A percentile compares a stretch with the other conserved stretches of the same genome.
Evolutionary conservation across 2,888 invertebrate species (phyloP).

Genomic region (Ametastegia equiseti): DNA sequence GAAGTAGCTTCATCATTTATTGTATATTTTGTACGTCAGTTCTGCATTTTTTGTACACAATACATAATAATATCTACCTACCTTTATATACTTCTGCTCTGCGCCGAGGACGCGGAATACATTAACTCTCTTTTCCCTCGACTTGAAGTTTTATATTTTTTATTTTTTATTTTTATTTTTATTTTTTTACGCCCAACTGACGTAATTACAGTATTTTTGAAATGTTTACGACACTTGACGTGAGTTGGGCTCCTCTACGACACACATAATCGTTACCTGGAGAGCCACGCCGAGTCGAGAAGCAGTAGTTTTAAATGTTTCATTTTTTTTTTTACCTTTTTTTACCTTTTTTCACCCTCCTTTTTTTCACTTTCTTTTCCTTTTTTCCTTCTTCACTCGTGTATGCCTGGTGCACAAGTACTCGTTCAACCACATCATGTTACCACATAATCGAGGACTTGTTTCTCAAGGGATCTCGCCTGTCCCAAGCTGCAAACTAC

Average conservation of each 20-base stretch:
- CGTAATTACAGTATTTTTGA: constrained; percentile 19
- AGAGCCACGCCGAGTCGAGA: background rate
- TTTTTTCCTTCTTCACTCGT: background rate
- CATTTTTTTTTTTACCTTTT: background rate
- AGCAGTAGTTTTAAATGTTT: background rate
- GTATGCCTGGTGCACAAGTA: background rate
- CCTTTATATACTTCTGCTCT: too few relatives aligned
- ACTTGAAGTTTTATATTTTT: background rate
- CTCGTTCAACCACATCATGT: constrained; percentile 6
- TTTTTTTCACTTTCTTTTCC: background rate
- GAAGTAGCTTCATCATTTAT: background rate
- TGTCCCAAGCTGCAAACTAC: constrained; percentile 8
- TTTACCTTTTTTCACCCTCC: background rate
- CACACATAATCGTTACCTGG: background rate
- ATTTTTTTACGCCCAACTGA: too few relatives aligned
- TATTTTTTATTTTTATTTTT: background rate
- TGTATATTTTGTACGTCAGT: background rate
- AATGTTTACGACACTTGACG: constrained; percentile 25
- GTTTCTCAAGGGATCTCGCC: constrained; percentile 38
- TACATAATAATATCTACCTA: background rate
- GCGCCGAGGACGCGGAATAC: background rate
- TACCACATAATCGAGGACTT: constrained; percentile 33
- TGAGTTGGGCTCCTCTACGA: background rate
- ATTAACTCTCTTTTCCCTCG: background rate
- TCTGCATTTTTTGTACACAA: background rate